A percentile compares a stretch with the other conserved stretches of the same genome.
phyloP scores from a whole-genome alignment of 2,113 vertebrate genomes.

The Suncus etruscus region DNA sequence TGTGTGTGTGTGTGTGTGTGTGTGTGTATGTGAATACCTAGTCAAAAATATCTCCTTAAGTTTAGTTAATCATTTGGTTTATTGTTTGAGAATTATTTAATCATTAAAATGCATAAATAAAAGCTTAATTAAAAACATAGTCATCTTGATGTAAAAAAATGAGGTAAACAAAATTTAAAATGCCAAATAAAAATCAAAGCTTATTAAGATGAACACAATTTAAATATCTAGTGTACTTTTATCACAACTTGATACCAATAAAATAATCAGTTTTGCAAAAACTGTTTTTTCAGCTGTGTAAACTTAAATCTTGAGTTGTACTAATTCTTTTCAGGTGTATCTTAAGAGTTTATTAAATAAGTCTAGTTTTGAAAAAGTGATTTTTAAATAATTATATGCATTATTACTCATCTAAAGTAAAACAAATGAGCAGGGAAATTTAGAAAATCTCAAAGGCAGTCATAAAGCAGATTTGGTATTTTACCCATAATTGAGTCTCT shows the following conservation, averaged over 20 bases:
- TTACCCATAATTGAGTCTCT: conserved; percentile 26
- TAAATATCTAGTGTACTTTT: conserved; percentile 17
- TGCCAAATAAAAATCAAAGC: conserved; percentile 34
- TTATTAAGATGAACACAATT: conserved; percentile 6
- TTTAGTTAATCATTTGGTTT: conserved; percentile 11
- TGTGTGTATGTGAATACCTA: neutral
- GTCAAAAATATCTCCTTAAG: conserved; percentile 23
- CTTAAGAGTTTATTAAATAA: conserved; percentile 13
- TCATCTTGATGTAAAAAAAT: neutral
- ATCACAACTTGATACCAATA: conserved; percentile 18
- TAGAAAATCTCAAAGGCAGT: conserved; percentile 28
- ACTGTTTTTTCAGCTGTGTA: neutral
- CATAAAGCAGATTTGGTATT: neutral
- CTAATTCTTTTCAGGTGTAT: neutral
- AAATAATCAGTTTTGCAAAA: conserved; percentile 24
- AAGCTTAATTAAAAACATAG: neutral
- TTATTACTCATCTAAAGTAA: neutral
- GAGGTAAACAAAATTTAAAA: neutral
- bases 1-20: too few species aligned
- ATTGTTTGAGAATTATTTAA: neutral
- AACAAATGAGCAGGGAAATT: neutral
- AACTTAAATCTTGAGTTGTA: neutral
- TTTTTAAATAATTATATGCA: neutral
- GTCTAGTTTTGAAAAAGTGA: neutral
- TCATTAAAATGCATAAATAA: conserved; percentile 30